Evolutionary conservation across 35 echinoderm and acorn worm genomes (phyloP).

Genomic region (Apostichopus parvimensis): DNA sequence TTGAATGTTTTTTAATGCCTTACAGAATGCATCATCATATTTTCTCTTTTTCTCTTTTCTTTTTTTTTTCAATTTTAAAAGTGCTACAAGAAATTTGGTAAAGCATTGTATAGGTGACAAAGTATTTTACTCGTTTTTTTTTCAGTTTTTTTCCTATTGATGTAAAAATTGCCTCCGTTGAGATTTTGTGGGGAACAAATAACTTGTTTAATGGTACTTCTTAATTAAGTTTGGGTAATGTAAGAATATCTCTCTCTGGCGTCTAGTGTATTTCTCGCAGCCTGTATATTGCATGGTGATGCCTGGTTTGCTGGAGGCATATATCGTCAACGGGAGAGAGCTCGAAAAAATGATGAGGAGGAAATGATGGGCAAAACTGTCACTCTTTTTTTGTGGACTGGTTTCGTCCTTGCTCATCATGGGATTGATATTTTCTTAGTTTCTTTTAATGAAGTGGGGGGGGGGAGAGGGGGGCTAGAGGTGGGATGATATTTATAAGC

Average conservation of each 20-base stretch:
- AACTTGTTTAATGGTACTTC: background rate
- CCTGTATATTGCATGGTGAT: background rate
- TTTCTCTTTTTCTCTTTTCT: too few species aligned
- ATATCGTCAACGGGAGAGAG: background rate
- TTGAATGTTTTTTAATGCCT: too few species aligned
- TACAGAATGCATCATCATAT: too few species aligned
- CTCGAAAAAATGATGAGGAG: background rate
- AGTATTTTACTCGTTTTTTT: background rate
- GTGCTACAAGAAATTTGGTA: too few species aligned
- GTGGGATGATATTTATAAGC: too few species aligned
- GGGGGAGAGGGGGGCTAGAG: too few species aligned
- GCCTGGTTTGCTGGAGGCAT: background rate
- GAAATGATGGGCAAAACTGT: background rate
- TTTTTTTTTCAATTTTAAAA: too few species aligned
- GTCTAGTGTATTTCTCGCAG: background rate
- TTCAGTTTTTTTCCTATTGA: background rate
- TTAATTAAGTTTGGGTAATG: constrained; percentile 7
- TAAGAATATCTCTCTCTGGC: background rate
- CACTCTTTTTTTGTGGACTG: background rate
- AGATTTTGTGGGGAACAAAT: background rate
- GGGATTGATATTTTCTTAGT: too few species aligned
- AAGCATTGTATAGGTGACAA: too few species aligned
- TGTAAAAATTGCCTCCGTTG: background rate
- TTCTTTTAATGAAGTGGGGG: too few species aligned
- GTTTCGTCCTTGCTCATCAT: background rate